Conservation (phyloP, 2,113 vertebrate species). For the Polypterus senegalus region DNA sequence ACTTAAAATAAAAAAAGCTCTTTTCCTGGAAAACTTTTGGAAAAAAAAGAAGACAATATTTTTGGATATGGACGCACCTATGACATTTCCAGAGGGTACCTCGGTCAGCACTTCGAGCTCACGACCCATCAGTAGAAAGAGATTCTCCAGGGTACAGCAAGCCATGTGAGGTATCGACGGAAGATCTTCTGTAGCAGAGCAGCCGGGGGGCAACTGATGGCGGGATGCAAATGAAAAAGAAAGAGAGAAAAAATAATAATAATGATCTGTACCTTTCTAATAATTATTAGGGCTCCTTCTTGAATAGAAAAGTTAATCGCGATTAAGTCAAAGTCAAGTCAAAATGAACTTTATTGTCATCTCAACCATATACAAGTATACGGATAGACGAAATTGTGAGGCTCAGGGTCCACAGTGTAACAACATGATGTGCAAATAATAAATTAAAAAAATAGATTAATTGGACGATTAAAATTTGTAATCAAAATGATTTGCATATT, state of each 20-base stretch:
- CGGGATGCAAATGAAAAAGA: not conserved
- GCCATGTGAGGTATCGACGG: conserved; percentile 61
- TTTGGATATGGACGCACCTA: conserved; percentile 49
- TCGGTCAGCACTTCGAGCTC: conserved; percentile 80
- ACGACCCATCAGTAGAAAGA: conserved; percentile 90
- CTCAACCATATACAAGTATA: too few species aligned
- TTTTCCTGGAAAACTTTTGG: conserved; percentile 8
- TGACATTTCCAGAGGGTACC: conserved; percentile 81
- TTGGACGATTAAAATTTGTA: too few species aligned
- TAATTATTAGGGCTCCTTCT: too few species aligned
- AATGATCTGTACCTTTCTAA: too few species aligned
- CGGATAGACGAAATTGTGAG: too few species aligned
- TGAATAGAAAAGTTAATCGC: too few species aligned
- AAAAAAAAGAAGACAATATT: conserved; percentile 1
- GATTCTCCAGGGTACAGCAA: conserved; percentile 56
- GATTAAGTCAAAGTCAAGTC: too few species aligned
- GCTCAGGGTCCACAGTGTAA: too few species aligned
- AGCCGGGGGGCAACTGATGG: conserved; percentile 57
- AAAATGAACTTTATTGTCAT: too few species aligned
- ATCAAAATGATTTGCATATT: too few species aligned
- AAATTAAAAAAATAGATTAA: too few species aligned
- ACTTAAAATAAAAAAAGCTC: conserved; percentile 5
- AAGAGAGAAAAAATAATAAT: not conserved
- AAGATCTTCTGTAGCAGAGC: conserved; percentile 37
- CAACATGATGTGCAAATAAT: too few species aligned